Evolutionary conservation across 2,888 invertebrate species (phyloP), one percentile per base, ranked within the genome.

Genomic region (Heterodera filipjevi): DNA sequence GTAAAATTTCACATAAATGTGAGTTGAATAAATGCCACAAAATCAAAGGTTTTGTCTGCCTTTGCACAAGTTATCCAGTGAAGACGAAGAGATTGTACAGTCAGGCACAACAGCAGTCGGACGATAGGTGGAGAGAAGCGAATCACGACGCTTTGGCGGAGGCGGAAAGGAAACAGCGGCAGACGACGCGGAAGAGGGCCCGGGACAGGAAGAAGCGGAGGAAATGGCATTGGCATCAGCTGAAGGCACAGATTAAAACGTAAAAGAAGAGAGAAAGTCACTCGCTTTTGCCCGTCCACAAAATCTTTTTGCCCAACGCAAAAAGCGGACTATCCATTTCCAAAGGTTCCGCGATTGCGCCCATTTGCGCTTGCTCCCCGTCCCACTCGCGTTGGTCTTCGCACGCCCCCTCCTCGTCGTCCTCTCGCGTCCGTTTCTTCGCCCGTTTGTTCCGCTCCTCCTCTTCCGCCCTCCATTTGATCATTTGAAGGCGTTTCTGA

Each of bases 1-100:
- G 33, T 33, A 71, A 33, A 71, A 32, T 71, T 71, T 30, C 46
- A n/a, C 71, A 72, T 53, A 35, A 72, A 72, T n/a, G 32, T 30
- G 35, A 72, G 19, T 39, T n/a, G 22, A n/a, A 39, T 22, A 27
- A 14, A 27, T n/a, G 59, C n/a, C 3, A n/a, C 22, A 59, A 59
- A 59, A 49, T 59, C 59, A 59, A 59, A 59, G 27, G 27, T 27
- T 59, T 59, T 59, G 49, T 49, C 49, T 12, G 16, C 3, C 49
- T 8, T 49, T 19, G 8, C 12, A 16, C 49, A 49, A 27, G 59
- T 10, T 1, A 30, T 22, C 59, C n/a, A 59, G 10, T 10, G 27
- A 59, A n/a, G n/a, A 27, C 27, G 59, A 59, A 59, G 12, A n/a
- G 27, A 59, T 5, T 59, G 59, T 22, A 27, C 59, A n/a, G 8